Evolutionary conservation across 1,140 invertebrate genomes (phyloP).

Genomic region (Drosophila varians): DNA sequence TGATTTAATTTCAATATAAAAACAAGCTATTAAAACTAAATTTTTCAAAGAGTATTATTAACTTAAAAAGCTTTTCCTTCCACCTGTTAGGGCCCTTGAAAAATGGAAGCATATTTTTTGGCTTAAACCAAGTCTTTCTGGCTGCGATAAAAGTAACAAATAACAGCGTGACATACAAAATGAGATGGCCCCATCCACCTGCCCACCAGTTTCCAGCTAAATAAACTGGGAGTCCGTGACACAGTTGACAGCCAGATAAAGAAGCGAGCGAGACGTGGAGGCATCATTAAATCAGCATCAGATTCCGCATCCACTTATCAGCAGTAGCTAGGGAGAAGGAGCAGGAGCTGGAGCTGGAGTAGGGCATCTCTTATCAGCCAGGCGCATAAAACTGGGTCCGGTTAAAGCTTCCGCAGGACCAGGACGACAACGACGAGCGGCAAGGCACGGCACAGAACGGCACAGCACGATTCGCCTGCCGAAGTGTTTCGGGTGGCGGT

Average conservation of each 20-base stretch:
- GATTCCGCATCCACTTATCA: slow-evolving; percentile 34
- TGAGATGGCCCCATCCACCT: slow-evolving; percentile 16
- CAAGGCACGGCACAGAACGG: no score
- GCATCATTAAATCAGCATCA: slow-evolving; percentile 60
- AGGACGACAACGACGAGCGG: slow-evolving; percentile 14
- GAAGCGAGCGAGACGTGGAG: slow-evolving; percentile 20
- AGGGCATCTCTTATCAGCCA: slow-evolving; percentile 50
- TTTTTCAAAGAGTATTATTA: neutral
- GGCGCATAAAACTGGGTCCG: slow-evolving; percentile 66
- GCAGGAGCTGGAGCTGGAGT: slow-evolving; percentile 7
- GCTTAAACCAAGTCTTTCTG: slow-evolving; percentile 26
- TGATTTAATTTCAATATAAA: no score
- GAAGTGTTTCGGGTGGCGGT: slow-evolving; percentile 49
- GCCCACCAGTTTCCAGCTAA: slow-evolving; percentile 23
- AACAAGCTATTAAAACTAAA: neutral
- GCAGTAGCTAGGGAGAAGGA: neutral
- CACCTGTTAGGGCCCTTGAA: slow-evolving; percentile 35
- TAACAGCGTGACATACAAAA: slow-evolving; percentile 17
- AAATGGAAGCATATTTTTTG: slow-evolving; percentile 36
- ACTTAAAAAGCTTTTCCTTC: neutral
- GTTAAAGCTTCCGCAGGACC: slow-evolving; percentile 68
- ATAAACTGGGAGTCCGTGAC: slow-evolving; percentile 44
- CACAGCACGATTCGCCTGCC: slow-evolving; percentile 52
- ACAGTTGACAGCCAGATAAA: slow-evolving; percentile 36
- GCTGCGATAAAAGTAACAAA: slow-evolving; percentile 57